Evolutionary conservation across 2,113 vertebrate genomes (phyloP).

Genomic region (Paralichthys olivaceus): DNA sequence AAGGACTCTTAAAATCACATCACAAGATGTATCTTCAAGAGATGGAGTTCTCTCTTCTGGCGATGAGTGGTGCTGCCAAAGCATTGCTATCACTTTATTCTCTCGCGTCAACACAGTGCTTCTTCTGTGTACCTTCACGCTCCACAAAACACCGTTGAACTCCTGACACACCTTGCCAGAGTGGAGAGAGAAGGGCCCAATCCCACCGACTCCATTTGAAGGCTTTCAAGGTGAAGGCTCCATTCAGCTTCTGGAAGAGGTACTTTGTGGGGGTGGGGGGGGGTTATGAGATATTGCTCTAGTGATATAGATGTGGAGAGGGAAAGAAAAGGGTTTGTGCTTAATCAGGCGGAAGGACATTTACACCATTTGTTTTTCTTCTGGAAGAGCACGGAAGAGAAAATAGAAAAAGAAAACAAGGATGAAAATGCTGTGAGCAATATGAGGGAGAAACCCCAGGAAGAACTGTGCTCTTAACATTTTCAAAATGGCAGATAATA

Average conservation of each 20-base stretch:
- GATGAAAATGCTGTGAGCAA: slow-evolving; percentile 62
- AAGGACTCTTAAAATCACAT: slow-evolving; percentile 56
- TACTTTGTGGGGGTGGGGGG: slow-evolving; percentile 59
- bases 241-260: slow-evolving; percentile 58
- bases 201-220: slow-evolving; percentile 70
- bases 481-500: slow-evolving; percentile 81
- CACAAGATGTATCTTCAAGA: slow-evolving; percentile 33
- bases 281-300: slow-evolving; percentile 55
- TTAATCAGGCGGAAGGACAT: slow-evolving; percentile 74
- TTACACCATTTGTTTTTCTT: slow-evolving; percentile 80
- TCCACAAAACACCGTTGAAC: slow-evolving; percentile 68
- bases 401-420: slow-evolving; percentile 60
- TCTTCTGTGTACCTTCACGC: slow-evolving; percentile 56
- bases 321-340: slow-evolving; percentile 50
- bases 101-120: slow-evolving; percentile 33
- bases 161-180: slow-evolving; percentile 65
- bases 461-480: slow-evolving; percentile 70
- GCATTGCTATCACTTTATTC: slow-evolving; percentile 65
- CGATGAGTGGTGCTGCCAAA: slow-evolving; percentile 58
- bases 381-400: slow-evolving; percentile 54
- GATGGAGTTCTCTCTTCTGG: slow-evolving; percentile 23
- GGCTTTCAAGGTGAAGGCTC: slow-evolving; percentile 73
- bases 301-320: slow-evolving; percentile 41
- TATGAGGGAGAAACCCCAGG: slow-evolving; percentile 53
- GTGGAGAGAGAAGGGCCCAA: slow-evolving; percentile 51